Conservation (phyloP, 2,888 invertebrate species). For the Trachelus troglodyta region DNA sequence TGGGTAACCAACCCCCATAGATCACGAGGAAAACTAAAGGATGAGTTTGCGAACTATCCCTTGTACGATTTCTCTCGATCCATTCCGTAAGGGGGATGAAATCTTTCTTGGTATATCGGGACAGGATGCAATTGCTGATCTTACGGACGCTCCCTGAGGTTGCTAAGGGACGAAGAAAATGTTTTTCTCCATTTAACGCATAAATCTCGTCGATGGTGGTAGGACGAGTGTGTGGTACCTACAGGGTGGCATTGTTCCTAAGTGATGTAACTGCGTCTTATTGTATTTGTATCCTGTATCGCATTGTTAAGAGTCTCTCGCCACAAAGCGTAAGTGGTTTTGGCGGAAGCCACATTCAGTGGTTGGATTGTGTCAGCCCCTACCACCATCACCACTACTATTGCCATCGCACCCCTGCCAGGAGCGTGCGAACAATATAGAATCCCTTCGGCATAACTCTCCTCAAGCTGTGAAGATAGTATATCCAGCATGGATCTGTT, state of each 20-base stretch:
- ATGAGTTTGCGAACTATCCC: background rate
- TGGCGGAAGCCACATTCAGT: conserved; percentile 66
- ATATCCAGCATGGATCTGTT: background rate
- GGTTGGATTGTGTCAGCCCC: conserved; percentile 58
- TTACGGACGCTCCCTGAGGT: background rate
- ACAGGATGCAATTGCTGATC: background rate
- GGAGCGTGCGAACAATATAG: conserved; percentile 14
- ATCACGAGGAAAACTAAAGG: background rate
- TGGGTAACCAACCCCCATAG: background rate
- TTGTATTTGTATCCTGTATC: conserved; percentile 67
- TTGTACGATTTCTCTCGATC: background rate
- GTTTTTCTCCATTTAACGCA: conserved; percentile 66
- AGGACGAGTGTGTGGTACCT: conserved; percentile 28
- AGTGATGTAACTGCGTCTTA: conserved; percentile 67
- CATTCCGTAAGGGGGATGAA: background rate
- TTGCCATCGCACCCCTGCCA: conserved; percentile 17
- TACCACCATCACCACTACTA: conserved; percentile 28
- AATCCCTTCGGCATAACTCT: conserved; percentile 20
- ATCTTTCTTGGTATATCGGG: background rate
- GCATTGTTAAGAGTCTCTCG: conserved; percentile 65
- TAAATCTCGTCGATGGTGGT: conserved; percentile 52
- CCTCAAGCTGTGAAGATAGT: background rate
- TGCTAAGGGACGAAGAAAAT: conserved; percentile 47
- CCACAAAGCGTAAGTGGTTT: conserved; percentile 67
- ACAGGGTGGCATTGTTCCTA: conserved; percentile 63